Conservation (phyloP, 2,113 vertebrate genomes). For the Phaetusa simplex region DNA sequence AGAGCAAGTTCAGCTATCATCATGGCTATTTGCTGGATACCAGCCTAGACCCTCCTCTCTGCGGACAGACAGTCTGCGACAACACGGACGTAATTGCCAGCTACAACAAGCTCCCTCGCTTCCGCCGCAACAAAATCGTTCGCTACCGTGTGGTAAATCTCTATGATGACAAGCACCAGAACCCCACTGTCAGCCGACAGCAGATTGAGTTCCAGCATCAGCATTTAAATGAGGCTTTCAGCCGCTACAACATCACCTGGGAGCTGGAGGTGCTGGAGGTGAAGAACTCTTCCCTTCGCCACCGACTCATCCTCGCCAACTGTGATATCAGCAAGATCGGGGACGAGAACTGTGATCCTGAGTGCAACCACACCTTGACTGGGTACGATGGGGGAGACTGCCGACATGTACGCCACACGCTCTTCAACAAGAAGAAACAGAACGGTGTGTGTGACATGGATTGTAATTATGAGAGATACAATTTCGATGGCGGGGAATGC, state of each 20-base stretch:
- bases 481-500: constrained; percentile 92
- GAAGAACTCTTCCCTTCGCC: constrained; percentile 88
- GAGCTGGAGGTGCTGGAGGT: constrained; percentile 91
- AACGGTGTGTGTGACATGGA: constrained; percentile 93
- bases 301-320: constrained; percentile 92
- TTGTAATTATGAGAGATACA: constrained; percentile 91
- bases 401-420: constrained; percentile 73
- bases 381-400: constrained; percentile 93
- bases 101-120: constrained; percentile 89
- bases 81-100: constrained; percentile 87
- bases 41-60: constrained; percentile 87
- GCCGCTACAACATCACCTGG: constrained; percentile 94
- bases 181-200: constrained; percentile 88
- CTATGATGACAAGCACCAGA: constrained; percentile 78
- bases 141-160: constrained; percentile 94
- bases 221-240: constrained; percentile 90
- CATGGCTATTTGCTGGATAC: constrained; percentile 85
- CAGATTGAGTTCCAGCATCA: constrained; percentile 95
- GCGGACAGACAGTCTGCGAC: constrained; percentile 95
- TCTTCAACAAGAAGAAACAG: constrained; percentile 84
- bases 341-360: constrained; percentile 87
- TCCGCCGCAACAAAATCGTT: constrained; percentile 87
- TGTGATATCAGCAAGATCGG: constrained; percentile 96
- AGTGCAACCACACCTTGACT: constrained; percentile 94
- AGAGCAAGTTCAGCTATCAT: constrained; percentile 73